A percentile compares a stretch with the other conserved stretches of the same genome.
Evolutionary conservation across 2,888 invertebrate species (phyloP).

Genomic region (Neoascia interrupta): DNA sequence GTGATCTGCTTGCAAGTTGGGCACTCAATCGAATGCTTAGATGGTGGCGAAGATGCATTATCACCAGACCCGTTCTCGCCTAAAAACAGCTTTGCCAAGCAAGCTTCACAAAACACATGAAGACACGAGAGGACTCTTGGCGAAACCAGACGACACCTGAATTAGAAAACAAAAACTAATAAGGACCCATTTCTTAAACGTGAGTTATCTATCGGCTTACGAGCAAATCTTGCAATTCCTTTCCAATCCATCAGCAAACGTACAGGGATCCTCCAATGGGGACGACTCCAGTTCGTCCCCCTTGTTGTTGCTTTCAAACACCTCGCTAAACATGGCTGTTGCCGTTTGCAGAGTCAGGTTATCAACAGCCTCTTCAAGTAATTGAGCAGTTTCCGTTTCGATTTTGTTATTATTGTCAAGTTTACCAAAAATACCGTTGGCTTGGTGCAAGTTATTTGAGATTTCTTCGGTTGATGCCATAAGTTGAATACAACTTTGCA

Average conservation of each 20-base stretch:
- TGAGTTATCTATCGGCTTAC: conserved; percentile 79
- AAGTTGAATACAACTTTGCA: conserved; percentile 70
- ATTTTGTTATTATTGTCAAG: conserved; percentile 54
- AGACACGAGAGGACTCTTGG: conserved; percentile 95
- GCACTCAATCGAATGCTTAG: conserved; percentile 82
- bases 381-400: conserved; percentile 50
- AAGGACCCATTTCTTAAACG: background rate
- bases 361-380: conserved; percentile 64
- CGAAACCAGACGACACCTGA: conserved; percentile 86
- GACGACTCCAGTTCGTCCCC: conserved; percentile 76
- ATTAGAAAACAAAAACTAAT: conserved; percentile 16
- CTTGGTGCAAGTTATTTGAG: conserved; percentile 63
- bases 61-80: conserved; percentile 84
- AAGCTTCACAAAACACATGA: conserved; percentile 96
- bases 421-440: conserved; percentile 67
- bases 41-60: conserved; percentile 78
- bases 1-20: conserved; percentile 93
- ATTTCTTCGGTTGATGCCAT: conserved; percentile 74
- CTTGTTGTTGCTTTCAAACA: conserved; percentile 74
- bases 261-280: conserved; percentile 78
- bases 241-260: conserved; percentile 80
- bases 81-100: conserved; percentile 89
- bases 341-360: conserved; percentile 60
- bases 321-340: conserved; percentile 74
- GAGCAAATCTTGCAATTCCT: conserved; percentile 85